Evolutionary conservation across 2,888 invertebrate species (phyloP).

Genomic region (Adelphocoris suturalis): DNA sequence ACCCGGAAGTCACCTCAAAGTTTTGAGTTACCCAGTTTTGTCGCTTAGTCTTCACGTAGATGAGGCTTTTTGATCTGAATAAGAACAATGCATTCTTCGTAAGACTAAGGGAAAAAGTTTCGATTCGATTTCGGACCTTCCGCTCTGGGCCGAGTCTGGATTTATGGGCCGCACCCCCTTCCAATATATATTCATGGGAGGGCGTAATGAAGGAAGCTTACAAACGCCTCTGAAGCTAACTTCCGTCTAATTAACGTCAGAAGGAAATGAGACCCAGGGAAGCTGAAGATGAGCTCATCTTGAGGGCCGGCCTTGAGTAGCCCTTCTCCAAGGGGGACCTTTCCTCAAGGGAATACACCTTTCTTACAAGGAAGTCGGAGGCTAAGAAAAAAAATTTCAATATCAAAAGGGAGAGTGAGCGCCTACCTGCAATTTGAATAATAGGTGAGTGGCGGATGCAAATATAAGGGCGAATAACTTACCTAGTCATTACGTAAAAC

Average conservation of each 20-base stretch:
- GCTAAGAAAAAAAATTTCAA: neutral
- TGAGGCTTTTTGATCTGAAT: too few species aligned
- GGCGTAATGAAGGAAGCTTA: conserved; percentile 31
- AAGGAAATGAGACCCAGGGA: neutral
- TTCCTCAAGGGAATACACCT: neutral
- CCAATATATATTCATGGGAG: conserved; percentile 42
- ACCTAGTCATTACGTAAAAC: too few species aligned
- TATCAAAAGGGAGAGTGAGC: neutral
- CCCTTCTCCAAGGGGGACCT: neutral
- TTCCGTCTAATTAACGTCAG: conserved; percentile 37
- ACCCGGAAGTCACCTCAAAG: too few species aligned
- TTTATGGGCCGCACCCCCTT: conserved; percentile 17
- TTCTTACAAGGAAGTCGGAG: neutral
- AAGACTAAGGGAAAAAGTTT: neutral
- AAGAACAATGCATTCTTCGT: too few species aligned
- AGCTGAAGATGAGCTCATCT: conserved; percentile 10
- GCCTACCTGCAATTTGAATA: neutral
- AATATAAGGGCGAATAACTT: neutral
- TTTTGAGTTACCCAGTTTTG: too few species aligned
- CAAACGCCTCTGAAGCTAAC: neutral
- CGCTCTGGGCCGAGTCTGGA: neutral
- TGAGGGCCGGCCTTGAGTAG: neutral
- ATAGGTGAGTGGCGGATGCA: neutral
- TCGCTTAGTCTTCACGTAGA: too few species aligned
- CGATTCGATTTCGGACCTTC: neutral